Conservation (phyloP, 2,797 vertebrate species). For the Enteromius radiatus region DNA sequence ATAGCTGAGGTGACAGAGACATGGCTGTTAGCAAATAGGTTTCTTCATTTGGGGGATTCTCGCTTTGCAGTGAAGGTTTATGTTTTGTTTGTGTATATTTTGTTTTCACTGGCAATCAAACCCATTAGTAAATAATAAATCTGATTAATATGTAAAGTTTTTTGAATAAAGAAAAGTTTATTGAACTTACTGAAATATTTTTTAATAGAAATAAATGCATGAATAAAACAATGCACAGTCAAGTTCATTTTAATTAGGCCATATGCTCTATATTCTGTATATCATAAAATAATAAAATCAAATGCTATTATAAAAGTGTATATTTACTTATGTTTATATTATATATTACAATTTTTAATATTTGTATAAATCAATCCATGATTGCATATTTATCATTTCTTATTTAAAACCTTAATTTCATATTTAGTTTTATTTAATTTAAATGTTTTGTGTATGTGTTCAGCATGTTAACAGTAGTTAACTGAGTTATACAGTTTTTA, state of each 20-base stretch:
- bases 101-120: neutral
- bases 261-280: neutral
- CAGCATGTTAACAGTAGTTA: no score
- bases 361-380: neutral
- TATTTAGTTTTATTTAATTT: no score
- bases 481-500: no score
- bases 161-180: neutral
- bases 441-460: no score
- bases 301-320: neutral
- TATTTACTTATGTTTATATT: neutral
- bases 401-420: neutral
- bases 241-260: neutral
- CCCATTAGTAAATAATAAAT: neutral
- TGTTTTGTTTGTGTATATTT: neutral
- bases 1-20: slow-evolving; percentile 57
- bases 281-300: no score
- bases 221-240: neutral
- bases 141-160: neutral
- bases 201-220: neutral
- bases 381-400: no score
- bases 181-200: neutral
- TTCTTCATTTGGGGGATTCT: neutral
- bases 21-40: neutral
- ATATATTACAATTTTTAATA: neutral
- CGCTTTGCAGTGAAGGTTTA: neutral